Evolutionary conservation across 1,140 invertebrate genomes (phyloP).

Genomic region (Laupala kohalensis): DNA sequence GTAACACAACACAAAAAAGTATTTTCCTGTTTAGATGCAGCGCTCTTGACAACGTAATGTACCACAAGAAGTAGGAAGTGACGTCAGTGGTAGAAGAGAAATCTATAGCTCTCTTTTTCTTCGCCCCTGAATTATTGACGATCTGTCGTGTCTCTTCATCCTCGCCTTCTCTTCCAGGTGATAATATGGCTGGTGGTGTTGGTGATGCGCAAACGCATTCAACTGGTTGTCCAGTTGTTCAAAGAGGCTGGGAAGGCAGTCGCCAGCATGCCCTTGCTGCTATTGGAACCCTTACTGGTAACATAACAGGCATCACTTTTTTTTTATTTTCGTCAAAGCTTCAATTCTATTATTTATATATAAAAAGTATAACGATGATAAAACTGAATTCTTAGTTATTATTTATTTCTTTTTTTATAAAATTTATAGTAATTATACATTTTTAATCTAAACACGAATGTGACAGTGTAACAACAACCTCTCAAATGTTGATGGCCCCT

Average conservation of each 20-base stretch:
- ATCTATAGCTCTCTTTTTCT: no score
- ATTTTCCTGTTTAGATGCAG: no score
- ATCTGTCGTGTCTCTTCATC: no score
- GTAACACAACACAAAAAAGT: no score
- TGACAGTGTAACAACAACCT: no score
- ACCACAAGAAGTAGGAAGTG: no score
- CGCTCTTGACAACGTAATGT: no score
- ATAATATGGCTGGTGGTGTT: slow-evolving; percentile 51
- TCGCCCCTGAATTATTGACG: no score
- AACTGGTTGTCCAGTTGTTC: slow-evolving; percentile 54
- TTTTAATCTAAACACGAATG: neutral
- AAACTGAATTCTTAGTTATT: neutral
- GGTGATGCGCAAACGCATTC: slow-evolving; percentile 57
- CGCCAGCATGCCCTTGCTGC: slow-evolving; percentile 50
- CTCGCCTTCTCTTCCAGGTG: slow-evolving; percentile 26
- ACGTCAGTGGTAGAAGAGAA: no score
- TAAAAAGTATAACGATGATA: no score
- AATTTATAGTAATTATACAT: slow-evolving; percentile 4
- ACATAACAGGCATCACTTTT: slow-evolving; percentile 18
- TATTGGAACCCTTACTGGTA: slow-evolving; percentile 62
- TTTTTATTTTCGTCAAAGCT: neutral
- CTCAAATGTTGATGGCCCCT: neutral
- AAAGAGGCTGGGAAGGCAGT: slow-evolving; percentile 63
- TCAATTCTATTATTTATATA: neutral
- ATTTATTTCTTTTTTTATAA: neutral